phyloP scores from a whole-genome alignment of 2,113 vertebrate species.

The Calidris pygmaea region DNA sequence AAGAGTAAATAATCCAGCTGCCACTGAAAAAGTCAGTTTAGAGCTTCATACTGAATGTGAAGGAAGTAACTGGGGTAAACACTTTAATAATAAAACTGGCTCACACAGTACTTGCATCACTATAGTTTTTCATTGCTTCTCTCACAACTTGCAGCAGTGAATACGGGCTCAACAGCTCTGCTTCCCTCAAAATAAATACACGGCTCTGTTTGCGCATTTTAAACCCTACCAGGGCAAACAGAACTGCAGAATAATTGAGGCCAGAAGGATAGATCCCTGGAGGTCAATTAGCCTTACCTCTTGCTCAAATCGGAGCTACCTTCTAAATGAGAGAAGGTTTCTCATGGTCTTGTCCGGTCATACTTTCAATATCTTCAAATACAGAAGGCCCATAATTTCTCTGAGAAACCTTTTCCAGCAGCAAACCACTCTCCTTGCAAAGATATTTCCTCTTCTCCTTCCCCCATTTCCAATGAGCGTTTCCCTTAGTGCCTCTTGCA shows the following conservation, averaged over 20 bases:
- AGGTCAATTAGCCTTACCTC: neutral
- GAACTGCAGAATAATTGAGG: neutral
- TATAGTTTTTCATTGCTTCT: neutral
- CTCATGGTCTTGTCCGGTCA: neutral
- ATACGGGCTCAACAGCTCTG: neutral
- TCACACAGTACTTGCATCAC: neutral
- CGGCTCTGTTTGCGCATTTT: neutral
- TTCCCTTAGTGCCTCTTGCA: neutral
- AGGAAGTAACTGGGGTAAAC: neutral
- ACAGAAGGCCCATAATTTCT: neutral
- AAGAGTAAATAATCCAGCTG: conserved; percentile 3
- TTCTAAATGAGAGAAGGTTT: neutral
- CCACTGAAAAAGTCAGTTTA: neutral
- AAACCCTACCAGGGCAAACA: neutral
- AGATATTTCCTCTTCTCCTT: neutral
- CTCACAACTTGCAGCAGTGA: neutral
- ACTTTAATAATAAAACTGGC: neutral
- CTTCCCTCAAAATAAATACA: neutral
- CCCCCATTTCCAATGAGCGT: rapidly evolving
- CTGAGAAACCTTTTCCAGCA: neutral
- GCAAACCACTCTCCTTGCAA: neutral
- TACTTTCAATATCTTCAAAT: rapidly evolving
- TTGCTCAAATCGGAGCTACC: neutral
- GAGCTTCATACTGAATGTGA: neutral
- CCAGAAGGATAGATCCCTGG: neutral